Evolutionary conservation across 2,888 invertebrate genomes (phyloP), one percentile per base, ranked within the genome.

Genomic region (Trisateles emortualis): DNA sequence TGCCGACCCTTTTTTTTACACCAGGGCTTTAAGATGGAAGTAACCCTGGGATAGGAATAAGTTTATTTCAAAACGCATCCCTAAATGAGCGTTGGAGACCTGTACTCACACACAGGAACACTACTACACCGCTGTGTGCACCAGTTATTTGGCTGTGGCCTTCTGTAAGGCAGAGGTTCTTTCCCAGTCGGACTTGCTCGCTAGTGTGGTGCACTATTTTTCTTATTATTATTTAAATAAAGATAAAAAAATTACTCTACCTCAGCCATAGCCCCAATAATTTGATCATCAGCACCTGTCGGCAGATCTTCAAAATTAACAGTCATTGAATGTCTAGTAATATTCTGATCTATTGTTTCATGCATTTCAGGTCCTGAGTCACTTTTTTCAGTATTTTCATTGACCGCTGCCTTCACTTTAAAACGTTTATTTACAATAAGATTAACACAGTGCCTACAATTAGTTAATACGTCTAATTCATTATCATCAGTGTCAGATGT

Each of bases 401-500:
- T 74, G 74, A 87, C 83, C 4, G 66, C 68, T 13, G 74, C 75
- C 50, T 64, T 87, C 40, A 84, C 74, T 72, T 81, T 86, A 56
- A 73, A 78, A 30, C 67, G 56, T 35, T 73, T 71, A 29, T 61
- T 64, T 24, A 72, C 58, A 16, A 62, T 59, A 16, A 75, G 29
- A 49, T 79, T 78, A 63, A 78, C 79, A 71, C 90, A 90, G 72
- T 74, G 71, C 68, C 79, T 74, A 76, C 90, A 89, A 52, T 74
- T 78, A 0, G 52, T 63, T 16, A 78, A 11, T 68, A 22, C 5
- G 26, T 76, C 61, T 22, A 72, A 10, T 26, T 68, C 51, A 2
- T 53, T 58, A 30, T 69, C 55, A 40, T 66, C 68, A 24, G 40
- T 53, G 42, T 73, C 66, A 32, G 54, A 50, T 41, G 64, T 61